A percentile compares a stretch with the other conserved stretches of the same genome.
phyloP scores from a whole-genome alignment of 2,113 vertebrate genomes.

The Callithrix jacchus region DNA sequence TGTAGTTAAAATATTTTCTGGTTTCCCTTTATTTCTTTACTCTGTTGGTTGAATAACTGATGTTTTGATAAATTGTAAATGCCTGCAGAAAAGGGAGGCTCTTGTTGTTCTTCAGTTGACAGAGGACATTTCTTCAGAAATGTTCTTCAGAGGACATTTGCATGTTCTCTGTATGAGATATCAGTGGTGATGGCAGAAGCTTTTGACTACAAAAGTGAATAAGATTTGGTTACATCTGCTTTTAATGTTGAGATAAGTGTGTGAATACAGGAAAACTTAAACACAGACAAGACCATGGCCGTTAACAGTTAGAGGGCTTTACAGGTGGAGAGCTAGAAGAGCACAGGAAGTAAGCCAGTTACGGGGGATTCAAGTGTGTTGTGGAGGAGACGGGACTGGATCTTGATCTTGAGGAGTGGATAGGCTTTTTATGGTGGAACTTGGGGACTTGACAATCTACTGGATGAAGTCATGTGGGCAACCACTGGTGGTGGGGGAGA shows the following conservation, averaged over 20 bases:
- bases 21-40: conserved; percentile 6
- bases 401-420: neutral
- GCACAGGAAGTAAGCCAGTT: neutral
- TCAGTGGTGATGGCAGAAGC: neutral
- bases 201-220: neutral
- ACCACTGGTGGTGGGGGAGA: neutral
- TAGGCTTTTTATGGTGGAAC: neutral
- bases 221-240: neutral
- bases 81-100: neutral
- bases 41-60: neutral
- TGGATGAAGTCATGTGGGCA: neutral
- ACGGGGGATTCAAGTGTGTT: neutral
- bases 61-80: neutral
- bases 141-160: neutral
- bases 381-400: neutral
- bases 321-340: neutral
- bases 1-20: conserved; percentile 35
- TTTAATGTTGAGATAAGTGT: neutral
- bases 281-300: neutral
- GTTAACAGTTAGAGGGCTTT: neutral
- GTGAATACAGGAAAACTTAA: neutral
- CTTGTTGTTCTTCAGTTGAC: neutral
- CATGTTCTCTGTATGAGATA: neutral
- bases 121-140: neutral
- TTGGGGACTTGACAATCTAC: neutral